Conservation (phyloP, 2,888 invertebrate species). For the Lamellibrachia satsuma region DNA sequence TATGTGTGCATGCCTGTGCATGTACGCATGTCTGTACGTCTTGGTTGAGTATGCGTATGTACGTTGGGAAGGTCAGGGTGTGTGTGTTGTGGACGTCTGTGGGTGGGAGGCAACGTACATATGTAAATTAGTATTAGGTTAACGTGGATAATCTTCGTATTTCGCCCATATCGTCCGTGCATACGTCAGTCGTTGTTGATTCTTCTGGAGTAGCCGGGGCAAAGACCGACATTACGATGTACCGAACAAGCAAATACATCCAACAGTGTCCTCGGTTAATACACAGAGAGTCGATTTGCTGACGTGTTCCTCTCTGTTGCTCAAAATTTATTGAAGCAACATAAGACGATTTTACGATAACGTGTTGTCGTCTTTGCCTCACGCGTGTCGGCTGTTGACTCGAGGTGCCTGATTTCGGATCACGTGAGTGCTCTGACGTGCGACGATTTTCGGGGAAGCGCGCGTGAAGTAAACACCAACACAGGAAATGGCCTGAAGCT, state of each 20-base stretch:
- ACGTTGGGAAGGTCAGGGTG: background rate
- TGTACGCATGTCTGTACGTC: background rate
- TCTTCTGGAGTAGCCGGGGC: background rate
- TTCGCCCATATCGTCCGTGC: background rate
- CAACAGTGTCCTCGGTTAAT: background rate
- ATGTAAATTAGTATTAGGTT: background rate
- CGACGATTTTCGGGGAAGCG: background rate
- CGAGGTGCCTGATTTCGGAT: no score
- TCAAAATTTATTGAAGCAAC: background rate
- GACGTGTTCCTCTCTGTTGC: background rate
- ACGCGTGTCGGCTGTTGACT: background rate
- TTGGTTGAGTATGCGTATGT: background rate
- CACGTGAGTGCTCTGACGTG: background rate
- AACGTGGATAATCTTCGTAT: background rate
- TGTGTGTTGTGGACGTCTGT: background rate
- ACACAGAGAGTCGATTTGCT: background rate
- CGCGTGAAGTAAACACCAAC: background rate
- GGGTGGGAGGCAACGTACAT: background rate
- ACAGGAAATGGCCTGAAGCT: background rate
- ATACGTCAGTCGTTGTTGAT: background rate
- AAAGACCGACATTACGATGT: background rate
- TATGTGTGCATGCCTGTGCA: background rate
- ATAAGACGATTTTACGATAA: background rate
- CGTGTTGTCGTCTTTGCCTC: background rate
- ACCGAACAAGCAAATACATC: background rate